Percentiles rank a stretch among this genome's conserved stretches.
Evolutionary conservation across 2,888 invertebrate species (phyloP).

Genomic region (Caenorhabditis sp.): DNA sequence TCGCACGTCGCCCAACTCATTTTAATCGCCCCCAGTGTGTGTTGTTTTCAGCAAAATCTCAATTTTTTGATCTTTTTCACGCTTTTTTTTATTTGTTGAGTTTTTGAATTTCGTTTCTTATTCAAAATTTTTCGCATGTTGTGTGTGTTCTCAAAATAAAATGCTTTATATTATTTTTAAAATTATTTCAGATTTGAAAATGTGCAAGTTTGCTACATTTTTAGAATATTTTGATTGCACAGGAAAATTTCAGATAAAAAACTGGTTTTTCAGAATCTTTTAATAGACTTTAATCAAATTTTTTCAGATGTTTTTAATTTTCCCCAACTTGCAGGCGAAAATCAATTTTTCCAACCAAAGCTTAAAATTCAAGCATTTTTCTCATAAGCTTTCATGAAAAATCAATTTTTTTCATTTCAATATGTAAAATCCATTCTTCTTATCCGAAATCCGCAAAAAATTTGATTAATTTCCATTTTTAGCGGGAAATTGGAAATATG

Average conservation of each 20-base stretch:
- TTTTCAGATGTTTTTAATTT: no score
- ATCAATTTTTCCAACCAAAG: no score
- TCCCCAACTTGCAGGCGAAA: no score
- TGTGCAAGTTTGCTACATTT: background rate
- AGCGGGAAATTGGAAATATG: no score
- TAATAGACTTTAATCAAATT: no score
- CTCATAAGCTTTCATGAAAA: no score
- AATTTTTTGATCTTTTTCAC: slow-evolving; percentile 12
- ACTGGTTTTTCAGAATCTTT: slow-evolving; percentile 1
- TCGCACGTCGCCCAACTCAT: background rate
- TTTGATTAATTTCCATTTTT: no score
- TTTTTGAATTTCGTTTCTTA: background rate
- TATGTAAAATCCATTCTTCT: no score
- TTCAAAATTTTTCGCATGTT: background rate
- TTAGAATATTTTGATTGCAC: background rate
- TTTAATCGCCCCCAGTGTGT: slow-evolving; percentile 29
- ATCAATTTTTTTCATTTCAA: no score
- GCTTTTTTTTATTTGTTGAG: slow-evolving; percentile 1
- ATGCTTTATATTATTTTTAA: background rate
- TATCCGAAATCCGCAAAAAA: no score
- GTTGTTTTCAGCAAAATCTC: slow-evolving; percentile 8
- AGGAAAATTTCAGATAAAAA: background rate
- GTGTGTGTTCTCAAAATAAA: background rate
- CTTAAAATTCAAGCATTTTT: no score
- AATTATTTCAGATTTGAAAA: background rate